These are phyloP conservation scores for Sericinus montela DNA, from an alignment of 2,888 invertebrate genomes.

Conservation along the genomic window DNA sequence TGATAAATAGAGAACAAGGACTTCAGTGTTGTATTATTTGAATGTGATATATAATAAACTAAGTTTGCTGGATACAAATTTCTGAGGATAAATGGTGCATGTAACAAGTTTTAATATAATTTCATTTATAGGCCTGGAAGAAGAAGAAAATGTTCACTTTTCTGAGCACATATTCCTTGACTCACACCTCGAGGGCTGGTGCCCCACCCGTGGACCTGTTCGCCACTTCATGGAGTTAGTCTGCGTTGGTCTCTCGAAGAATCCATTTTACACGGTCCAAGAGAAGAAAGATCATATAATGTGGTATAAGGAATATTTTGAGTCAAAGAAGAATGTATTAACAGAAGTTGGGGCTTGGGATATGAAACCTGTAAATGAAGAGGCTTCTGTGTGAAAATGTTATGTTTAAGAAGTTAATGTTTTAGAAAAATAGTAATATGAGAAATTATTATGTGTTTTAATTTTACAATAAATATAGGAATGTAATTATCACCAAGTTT, in stretches of 20 bases:
- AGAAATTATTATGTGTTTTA: too few relatives aligned
- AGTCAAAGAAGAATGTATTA: conserved; percentile 86
- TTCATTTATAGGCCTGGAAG: conserved; percentile 75
- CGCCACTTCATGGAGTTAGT: conserved; percentile 99
- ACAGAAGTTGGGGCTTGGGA: conserved; percentile 81
- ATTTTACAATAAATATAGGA: too few relatives aligned
- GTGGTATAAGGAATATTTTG: conserved; percentile 96
- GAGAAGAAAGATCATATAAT: conserved; percentile 93
- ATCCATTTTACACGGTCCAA: conserved; percentile 91
- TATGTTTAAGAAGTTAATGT: neutral
- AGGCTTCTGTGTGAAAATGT: conserved; percentile 31
- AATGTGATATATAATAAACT: too few relatives aligned
- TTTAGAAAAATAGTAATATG: conserved; percentile 7
- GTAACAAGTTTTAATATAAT: too few relatives aligned
- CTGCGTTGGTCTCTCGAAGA: conserved; percentile 94
- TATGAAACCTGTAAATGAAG: conserved; percentile 30
- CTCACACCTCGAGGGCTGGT: conserved; percentile 90
- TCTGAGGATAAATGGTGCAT: too few relatives aligned
- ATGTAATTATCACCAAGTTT: too few relatives aligned
- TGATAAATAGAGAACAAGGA: too few relatives aligned
- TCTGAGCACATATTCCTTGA: conserved; percentile 97
- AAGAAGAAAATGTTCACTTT: conserved; percentile 87
- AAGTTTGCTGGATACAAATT: too few relatives aligned
- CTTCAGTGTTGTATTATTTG: too few relatives aligned
- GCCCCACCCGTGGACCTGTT: conserved; percentile 93